Conservation (phyloP, 2,113 vertebrate genomes). For the Hylia prasina region DNA sequence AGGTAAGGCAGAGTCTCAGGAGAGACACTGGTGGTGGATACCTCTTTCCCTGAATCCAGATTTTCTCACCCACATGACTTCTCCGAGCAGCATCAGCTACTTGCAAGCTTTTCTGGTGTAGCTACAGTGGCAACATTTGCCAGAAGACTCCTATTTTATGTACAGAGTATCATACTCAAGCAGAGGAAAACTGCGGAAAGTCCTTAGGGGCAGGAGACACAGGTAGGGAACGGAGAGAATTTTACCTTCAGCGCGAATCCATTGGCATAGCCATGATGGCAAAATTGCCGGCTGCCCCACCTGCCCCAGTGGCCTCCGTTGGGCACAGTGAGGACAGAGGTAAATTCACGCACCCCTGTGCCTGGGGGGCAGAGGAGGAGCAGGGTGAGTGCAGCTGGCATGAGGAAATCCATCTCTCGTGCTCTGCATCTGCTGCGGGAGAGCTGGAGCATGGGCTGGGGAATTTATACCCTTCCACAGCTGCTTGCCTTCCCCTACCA, state of each 20-base stretch:
- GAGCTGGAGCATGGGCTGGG: neutral
- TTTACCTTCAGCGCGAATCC: neutral
- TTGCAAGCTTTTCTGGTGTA: neutral
- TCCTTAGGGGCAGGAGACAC: neutral
- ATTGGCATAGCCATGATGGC: neutral
- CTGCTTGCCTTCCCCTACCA: neutral
- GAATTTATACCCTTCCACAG: neutral
- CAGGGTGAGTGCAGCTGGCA: neutral
- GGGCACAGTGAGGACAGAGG: neutral
- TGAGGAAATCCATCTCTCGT: neutral
- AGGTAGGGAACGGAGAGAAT: neutral
- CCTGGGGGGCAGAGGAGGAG: neutral
- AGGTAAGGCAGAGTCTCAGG: neutral
- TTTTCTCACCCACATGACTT: rapidly evolving
- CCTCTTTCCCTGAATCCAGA: neutral
- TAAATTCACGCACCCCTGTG: neutral
- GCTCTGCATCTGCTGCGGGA: neutral
- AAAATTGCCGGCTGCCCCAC: neutral
- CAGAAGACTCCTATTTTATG: neutral
- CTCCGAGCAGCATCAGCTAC: neutral
- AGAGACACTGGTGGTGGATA: neutral
- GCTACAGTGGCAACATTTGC: neutral
- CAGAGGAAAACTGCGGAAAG: neutral
- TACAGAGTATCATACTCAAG: neutral
- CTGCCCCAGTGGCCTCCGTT: neutral